These are phyloP conservation scores for Menidia menidia DNA, from an alignment of 2,797 vertebrate species.

Conservation along the genomic window DNA sequence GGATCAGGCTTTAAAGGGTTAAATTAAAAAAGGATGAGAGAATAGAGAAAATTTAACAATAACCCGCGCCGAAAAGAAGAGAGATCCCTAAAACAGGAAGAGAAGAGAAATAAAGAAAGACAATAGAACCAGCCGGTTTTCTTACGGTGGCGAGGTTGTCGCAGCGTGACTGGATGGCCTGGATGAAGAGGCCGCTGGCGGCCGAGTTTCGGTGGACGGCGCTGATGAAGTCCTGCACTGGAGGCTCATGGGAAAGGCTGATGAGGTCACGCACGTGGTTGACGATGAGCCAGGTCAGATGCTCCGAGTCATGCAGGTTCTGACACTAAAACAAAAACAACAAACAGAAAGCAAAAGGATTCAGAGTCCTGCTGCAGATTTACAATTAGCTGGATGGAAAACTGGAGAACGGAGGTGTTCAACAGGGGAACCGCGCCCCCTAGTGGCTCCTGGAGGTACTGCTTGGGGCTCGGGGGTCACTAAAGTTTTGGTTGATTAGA, in stretches of 20 bases:
- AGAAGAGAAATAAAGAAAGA: no score
- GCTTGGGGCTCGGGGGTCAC: no score
- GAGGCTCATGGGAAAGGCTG: slow-evolving; percentile 94
- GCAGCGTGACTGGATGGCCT: slow-evolving; percentile 98
- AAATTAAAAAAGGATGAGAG: background rate
- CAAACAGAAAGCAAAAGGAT: background rate
- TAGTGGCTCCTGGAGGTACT: no score
- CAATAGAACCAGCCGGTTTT: no score
- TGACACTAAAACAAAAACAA: slow-evolving; percentile 86
- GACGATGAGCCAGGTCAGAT: slow-evolving; percentile 97
- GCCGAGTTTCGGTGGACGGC: slow-evolving; percentile 97
- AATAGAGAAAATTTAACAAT: no score
- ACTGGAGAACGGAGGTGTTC: no score
- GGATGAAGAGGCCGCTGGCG: slow-evolving; percentile 97
- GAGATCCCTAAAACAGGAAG: no score
- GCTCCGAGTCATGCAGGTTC: slow-evolving; percentile 98
- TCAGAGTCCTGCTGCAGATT: background rate
- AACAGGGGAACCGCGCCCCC: no score
- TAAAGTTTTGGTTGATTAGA: no score
- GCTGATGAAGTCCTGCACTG: slow-evolving; percentile 98
- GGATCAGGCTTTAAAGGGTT: no score
- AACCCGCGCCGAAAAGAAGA: no score
- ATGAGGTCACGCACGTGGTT: slow-evolving; percentile 97
- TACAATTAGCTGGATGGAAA: no score
- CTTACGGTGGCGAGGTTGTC: slow-evolving; percentile 87